Evolutionary conservation across 92 coral and sea anemone species (phyloP).

Genomic region (Zoanthus sansibaricus): DNA sequence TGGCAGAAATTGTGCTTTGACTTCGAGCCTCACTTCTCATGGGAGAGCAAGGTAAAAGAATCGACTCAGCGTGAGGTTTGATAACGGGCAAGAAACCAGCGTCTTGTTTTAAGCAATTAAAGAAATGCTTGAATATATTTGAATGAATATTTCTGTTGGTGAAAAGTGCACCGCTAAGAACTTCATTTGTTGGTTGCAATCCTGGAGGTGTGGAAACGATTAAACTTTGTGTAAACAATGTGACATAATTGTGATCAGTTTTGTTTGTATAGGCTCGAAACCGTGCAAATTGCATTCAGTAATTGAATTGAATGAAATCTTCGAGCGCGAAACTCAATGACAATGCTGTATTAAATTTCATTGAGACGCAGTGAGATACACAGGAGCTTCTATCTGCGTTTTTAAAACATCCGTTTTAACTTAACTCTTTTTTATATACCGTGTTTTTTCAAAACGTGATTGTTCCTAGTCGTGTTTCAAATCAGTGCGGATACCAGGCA

Average conservation of each 20-base stretch:
- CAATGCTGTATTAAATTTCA: slow-evolving; percentile 2
- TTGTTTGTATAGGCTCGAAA: slow-evolving; percentile 32
- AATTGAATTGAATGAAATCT: slow-evolving; percentile 12
- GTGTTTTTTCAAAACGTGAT: not conserved
- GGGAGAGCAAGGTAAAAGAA: slow-evolving; percentile 37
- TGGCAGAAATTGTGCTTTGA: slow-evolving; percentile 29
- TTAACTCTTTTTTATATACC: not conserved
- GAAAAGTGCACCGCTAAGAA: not conserved
- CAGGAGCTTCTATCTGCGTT: not conserved
- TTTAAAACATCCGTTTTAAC: slow-evolving; percentile 1
- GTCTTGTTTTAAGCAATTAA: slow-evolving; percentile 2
- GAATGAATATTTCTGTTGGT: slow-evolving; percentile 23
- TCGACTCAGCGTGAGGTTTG: slow-evolving; percentile 23
- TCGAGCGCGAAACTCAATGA: slow-evolving; percentile 14
- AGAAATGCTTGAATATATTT: slow-evolving; percentile 6
- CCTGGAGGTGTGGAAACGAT: slow-evolving; percentile 52
- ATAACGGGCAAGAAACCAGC: slow-evolving; percentile 11
- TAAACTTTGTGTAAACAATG: slow-evolving; percentile 46
- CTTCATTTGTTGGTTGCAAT: slow-evolving; percentile 15
- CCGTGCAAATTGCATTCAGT: slow-evolving; percentile 42
- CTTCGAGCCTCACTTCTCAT: slow-evolving; percentile 14
- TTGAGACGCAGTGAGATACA: not conserved
- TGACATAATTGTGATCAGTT: slow-evolving; percentile 36
- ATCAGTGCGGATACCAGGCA: slow-evolving; percentile 1
- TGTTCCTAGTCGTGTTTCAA: slow-evolving; percentile 7